phyloP scores from a whole-genome alignment of 2,113 vertebrate genomes.

The Lophochroa leadbeateri region DNA sequence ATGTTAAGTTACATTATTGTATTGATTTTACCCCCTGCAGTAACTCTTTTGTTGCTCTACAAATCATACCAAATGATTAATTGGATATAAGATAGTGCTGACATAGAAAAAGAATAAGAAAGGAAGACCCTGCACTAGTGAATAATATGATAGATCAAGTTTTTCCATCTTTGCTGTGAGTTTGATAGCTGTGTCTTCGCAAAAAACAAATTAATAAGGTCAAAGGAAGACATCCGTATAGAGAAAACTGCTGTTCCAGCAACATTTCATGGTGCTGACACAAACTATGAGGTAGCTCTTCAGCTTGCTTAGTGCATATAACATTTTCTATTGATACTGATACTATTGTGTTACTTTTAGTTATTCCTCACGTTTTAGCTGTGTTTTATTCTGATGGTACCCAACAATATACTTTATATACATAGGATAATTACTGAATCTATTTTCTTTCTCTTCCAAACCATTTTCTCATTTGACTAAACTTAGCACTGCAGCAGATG shows the following conservation, averaged over 20 bases:
- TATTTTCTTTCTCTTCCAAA: not conserved
- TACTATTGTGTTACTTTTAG: not conserved
- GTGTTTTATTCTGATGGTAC: not conserved
- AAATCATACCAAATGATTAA: slow-evolving; percentile 3
- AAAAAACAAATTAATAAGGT: slow-evolving; percentile 25
- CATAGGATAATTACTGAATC: not conserved
- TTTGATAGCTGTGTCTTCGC: not conserved
- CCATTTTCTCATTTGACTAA: not conserved
- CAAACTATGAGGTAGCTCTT: not conserved
- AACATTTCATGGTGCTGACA: not conserved
- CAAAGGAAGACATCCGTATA: not conserved
- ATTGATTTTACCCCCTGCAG: not conserved
- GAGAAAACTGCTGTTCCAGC: slow-evolving; percentile 12
- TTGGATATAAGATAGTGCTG: slow-evolving; percentile 34
- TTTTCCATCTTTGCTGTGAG: slow-evolving; percentile 15
- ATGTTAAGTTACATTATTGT: not conserved
- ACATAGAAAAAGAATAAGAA: not conserved
- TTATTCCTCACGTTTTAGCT: not conserved
- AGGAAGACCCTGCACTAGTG: not conserved
- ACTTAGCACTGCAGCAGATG: not conserved
- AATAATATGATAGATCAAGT: not conserved
- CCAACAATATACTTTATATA: not conserved
- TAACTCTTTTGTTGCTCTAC: not conserved
- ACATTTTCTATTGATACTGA: not conserved
- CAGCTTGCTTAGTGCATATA: not conserved